Evolutionary conservation across 2,797 vertebrate species (phyloP), one percentile per base, ranked within the genome.

Genomic region (Spinus olivaceus): DNA sequence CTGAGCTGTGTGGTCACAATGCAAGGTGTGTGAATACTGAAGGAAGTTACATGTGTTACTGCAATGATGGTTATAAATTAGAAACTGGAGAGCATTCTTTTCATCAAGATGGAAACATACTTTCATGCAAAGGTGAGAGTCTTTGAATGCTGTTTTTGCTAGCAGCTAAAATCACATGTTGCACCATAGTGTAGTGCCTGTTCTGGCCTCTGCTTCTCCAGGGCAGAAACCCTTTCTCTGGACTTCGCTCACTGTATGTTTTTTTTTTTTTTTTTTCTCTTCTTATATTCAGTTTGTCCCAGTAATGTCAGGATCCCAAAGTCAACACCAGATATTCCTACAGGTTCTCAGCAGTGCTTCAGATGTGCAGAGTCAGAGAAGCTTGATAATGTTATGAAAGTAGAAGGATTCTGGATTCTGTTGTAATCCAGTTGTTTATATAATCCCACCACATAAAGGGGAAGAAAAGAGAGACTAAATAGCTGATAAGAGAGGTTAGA

Each of bases 31-130:
- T 94, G 59, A 99, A 99, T 95, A 98, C 98, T 17, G 94, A 93
- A 1, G 99, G 99, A 46, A 98, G 97, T 74, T 99, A 98, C 56
- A 94, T 98, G 25, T 99, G 99, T 94, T 97, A 97, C 67, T 99
- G 99, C 96, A 95, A 96, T 90, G 95, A 97, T 53, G 99, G 99
- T 95, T 99, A 98, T 91, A 90, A 79, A 90, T 94, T 98, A 49
- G 94, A 97, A 88, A 96, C 97, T 2, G 99, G 98, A 92, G 69
- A 69, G 0, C 97, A 54, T 88, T 98, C 98, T 14, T 99, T 99
- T 95, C 95, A 97, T 32, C 98, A 98, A 3, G 23, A 53, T 61
- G 97, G 16, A 57, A 97, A 97, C 24, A 23, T 14, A 14, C 95
- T 97, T 15, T 98, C 81, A 15, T 99, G 99, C 91, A 96, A 96